Percentiles rank a stretch among this genome's conserved stretches.
Conservation (phyloP, 2,797 vertebrate genomes). For the Etheostoma perlongum region DNA sequence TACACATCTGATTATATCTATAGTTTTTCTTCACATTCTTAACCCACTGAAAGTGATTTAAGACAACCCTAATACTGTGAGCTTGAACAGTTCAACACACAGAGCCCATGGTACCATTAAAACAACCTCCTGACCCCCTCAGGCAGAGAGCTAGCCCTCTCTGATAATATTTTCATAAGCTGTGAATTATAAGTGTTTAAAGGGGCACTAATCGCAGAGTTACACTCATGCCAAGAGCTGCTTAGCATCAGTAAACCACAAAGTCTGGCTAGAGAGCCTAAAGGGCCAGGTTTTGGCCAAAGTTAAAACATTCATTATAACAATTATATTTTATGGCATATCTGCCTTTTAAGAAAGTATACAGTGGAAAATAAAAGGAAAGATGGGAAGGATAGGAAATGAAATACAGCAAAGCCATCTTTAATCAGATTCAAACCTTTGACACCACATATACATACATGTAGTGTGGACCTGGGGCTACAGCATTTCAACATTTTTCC, state of each 20-base stretch:
- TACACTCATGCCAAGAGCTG: constrained; percentile 76
- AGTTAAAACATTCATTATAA: constrained; percentile 76
- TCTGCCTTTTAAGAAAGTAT: constrained; percentile 60
- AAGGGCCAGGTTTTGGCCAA: constrained; percentile 61
- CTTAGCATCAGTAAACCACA: constrained; percentile 78
- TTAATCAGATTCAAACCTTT: constrained; percentile 55
- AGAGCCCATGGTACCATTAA: constrained; percentile 76
- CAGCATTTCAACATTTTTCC: constrained; percentile 37
- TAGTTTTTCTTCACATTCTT: constrained; percentile 63
- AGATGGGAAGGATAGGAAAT: constrained; percentile 32
- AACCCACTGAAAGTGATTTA: constrained; percentile 75
- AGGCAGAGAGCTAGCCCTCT: constrained; percentile 77
- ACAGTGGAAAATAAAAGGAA: constrained; percentile 70
- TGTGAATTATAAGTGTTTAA: constrained; percentile 85
- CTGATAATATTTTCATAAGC: constrained; percentile 85
- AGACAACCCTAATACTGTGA: constrained; percentile 66
- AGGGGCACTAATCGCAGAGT: constrained; percentile 75
- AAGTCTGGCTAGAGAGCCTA: constrained; percentile 57
- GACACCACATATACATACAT: constrained; percentile 19
- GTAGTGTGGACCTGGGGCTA: constrained; percentile 3
- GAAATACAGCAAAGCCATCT: constrained; percentile 54
- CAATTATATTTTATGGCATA: constrained; percentile 75
- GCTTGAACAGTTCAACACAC: constrained; percentile 73
- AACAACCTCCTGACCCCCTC: constrained; percentile 78
- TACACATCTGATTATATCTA: constrained; percentile 67